These are phyloP conservation scores for Eonycteris spelaea DNA, from an alignment of 2,113 vertebrate species.

Conservation along the genomic window DNA sequence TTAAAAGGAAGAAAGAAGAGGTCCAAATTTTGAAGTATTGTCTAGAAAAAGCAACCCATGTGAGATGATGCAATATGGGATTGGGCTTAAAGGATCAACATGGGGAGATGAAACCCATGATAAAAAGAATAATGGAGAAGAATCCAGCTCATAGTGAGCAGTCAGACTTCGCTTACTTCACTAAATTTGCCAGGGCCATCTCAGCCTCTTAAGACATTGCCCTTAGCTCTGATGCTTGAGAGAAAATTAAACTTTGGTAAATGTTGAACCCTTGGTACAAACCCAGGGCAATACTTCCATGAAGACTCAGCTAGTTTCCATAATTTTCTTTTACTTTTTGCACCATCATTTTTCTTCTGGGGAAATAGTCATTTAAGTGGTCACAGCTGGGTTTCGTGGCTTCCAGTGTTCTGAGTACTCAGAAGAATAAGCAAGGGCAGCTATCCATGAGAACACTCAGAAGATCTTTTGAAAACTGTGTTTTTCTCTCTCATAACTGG, in stretches of 20 bases:
- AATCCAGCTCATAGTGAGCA: not conserved
- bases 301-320: not conserved
- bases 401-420: not conserved
- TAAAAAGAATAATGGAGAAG: not conserved
- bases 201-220: not conserved
- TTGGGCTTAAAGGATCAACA: not conserved
- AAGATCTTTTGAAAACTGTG: constrained; percentile 27
- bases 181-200: not conserved
- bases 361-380: not conserved
- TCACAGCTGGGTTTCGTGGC: not conserved
- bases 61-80: not conserved
- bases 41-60: not conserved
- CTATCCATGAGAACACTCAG: not conserved
- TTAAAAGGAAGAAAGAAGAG: not conserved
- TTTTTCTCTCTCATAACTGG: not conserved
- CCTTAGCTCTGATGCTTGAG: not conserved
- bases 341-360: not conserved
- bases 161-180: not conserved
- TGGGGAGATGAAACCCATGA: not conserved
- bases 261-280: not conserved
- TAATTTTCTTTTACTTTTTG: not conserved
- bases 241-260: not conserved
- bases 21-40: not conserved
- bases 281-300: not conserved
- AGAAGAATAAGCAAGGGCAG: not conserved